Evolutionary conservation across 1,140 invertebrate genomes (phyloP).

Genomic region (Amyelois transitella): DNA sequence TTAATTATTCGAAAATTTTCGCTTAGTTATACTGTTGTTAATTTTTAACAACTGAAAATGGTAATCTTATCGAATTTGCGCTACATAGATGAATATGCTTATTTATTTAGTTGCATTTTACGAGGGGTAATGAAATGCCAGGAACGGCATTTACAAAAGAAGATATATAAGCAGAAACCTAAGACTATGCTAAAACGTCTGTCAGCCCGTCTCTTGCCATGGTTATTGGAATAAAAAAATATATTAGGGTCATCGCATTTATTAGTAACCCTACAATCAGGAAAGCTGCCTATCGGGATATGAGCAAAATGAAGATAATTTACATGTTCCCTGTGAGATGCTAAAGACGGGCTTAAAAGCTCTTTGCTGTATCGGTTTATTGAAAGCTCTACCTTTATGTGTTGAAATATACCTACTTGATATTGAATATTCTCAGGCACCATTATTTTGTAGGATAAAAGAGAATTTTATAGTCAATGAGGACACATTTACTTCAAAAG

Average conservation of each 20-base stretch:
- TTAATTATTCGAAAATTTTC: constrained; percentile 40
- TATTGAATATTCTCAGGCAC: too few relatives aligned
- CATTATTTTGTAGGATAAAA: too few relatives aligned
- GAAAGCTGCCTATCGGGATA: neutral
- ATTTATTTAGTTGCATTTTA: too few relatives aligned
- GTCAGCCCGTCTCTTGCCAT: too few relatives aligned
- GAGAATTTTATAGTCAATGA: too few relatives aligned
- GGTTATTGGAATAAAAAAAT: neutral
- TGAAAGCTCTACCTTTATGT: neutral
- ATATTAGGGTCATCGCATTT: neutral
- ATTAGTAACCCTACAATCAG: neutral
- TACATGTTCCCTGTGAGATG: neutral
- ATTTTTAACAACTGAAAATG: neutral
- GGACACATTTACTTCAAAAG: too few relatives aligned
- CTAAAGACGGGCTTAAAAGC: neutral
- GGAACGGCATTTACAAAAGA: too few relatives aligned
- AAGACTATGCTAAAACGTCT: too few relatives aligned
- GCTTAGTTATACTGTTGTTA: neutral
- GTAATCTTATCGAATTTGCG: neutral
- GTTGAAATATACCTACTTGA: constrained; percentile 5
- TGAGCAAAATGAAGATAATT: neutral
- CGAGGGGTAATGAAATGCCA: too few relatives aligned
- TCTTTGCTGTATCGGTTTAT: neutral
- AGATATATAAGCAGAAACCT: too few relatives aligned
- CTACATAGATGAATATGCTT: too few relatives aligned